A percentile compares a stretch with the other conserved stretches of the same genome.
phyloP scores from a whole-genome alignment of 2,888 invertebrate species.

The Melanargia galathea region DNA sequence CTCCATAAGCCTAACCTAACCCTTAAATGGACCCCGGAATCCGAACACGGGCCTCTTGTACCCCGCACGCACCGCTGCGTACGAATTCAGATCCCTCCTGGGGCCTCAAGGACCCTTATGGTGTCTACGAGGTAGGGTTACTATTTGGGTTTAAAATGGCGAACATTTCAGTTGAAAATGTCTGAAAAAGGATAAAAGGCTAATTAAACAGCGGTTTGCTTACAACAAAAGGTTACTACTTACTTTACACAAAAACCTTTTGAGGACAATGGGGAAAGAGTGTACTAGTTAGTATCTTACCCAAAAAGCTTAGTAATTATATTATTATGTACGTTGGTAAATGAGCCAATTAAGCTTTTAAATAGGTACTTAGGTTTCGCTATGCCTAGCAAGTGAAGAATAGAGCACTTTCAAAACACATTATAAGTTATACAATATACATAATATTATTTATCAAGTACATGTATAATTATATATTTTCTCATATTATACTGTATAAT shows the following conservation, averaged over 20 bases:
- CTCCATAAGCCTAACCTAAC: constrained; percentile 37
- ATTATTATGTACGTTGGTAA: too few relatives aligned
- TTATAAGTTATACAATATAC: too few relatives aligned
- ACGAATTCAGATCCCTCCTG: constrained; percentile 37
- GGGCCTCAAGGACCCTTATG: constrained; percentile 41
- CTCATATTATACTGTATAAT: too few relatives aligned
- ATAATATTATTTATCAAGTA: too few relatives aligned
- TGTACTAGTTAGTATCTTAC: too few relatives aligned
- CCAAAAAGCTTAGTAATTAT: too few relatives aligned
- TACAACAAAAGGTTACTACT: constrained; percentile 17
- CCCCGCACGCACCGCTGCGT: constrained; percentile 37
- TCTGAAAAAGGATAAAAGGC: constrained; percentile 23
- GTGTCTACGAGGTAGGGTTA: constrained; percentile 42
- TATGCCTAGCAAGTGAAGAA: too few relatives aligned
- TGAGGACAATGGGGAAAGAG: too few relatives aligned
- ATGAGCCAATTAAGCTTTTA: too few relatives aligned
- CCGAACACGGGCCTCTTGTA: constrained; percentile 36
- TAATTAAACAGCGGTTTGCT: constrained; percentile 22
- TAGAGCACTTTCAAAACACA: too few relatives aligned
- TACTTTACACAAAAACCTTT: constrained; percentile 8
- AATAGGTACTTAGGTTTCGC: too few relatives aligned
- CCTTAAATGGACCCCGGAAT: constrained; percentile 30
- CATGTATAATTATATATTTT: too few relatives aligned
- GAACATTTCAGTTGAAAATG: constrained; percentile 14
- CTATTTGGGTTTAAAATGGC: constrained; percentile 28